Conservation (phyloP, 2,113 vertebrate species). For the Hemicordylus capensis region DNA sequence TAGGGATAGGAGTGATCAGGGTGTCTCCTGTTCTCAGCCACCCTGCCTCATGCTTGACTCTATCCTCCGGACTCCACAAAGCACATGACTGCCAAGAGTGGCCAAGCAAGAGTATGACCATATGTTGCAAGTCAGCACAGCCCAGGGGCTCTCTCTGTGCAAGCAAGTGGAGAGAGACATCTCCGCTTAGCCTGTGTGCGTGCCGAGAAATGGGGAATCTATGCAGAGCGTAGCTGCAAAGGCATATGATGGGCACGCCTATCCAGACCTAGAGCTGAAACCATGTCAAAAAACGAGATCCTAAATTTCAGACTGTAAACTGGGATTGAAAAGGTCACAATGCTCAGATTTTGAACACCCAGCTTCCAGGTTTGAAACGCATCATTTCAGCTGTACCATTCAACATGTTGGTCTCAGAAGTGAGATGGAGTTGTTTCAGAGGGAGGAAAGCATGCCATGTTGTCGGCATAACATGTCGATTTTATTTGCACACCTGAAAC, state of each 20-base stretch:
- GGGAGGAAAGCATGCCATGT: neutral
- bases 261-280: neutral
- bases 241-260: no score
- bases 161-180: neutral
- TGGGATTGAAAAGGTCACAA: neutral
- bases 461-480: neutral
- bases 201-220: neutral
- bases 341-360: neutral
- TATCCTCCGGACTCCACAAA: neutral
- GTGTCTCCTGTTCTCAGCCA: neutral
- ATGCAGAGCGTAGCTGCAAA: neutral
- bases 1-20: neutral
- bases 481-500: neutral
- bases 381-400: neutral
- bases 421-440: neutral
- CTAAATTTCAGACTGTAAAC: neutral
- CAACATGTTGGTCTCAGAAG: neutral
- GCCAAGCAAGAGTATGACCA: neutral
- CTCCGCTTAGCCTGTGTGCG: neutral
- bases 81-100: neutral
- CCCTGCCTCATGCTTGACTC: neutral
- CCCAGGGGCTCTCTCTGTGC: neutral
- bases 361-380: neutral
- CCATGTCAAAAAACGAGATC: neutral
- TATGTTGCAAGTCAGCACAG: constrained; percentile 22